Conservation (phyloP, 37 sponge, comb jelly and placozoan species). For the Halichondria panicea region DNA sequence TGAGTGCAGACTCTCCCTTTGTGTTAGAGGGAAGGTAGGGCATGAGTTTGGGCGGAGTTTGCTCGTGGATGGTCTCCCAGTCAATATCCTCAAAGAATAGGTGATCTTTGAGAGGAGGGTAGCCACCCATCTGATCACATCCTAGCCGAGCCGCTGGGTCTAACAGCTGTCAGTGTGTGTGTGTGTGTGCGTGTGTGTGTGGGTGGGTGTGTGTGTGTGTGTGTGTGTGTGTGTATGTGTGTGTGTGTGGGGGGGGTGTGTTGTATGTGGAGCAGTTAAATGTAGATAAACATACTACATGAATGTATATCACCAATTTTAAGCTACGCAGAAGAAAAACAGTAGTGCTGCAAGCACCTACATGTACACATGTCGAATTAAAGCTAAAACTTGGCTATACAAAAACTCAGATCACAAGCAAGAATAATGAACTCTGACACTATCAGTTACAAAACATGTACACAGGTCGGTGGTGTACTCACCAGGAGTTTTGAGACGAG, state of each 20-base stretch:
- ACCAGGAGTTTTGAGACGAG: conserved; percentile 82
- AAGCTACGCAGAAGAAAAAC: no score
- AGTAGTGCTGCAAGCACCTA: no score
- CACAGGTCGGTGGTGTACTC: conserved; percentile 12
- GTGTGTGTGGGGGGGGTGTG: no score
- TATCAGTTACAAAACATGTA: background rate
- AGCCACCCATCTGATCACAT: conserved; percentile 86
- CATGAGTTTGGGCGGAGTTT: conserved; percentile 78
- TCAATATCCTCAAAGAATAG: conserved; percentile 79
- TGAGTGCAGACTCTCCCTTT: conserved; percentile 67
- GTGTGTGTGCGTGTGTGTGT: background rate
- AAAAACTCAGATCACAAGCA: no score
- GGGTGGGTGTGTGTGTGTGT: background rate
- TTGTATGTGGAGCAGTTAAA: no score
- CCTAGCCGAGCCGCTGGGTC: conserved; percentile 84
- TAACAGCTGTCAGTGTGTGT: conserved; percentile 38
- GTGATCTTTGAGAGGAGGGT: conserved; percentile 68
- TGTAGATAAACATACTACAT: no score
- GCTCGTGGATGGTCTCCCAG: conserved; percentile 77
- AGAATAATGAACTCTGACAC: background rate
- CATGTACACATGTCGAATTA: background rate
- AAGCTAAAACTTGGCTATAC: background rate
- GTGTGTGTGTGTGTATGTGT: background rate
- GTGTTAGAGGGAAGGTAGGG: conserved; percentile 89
- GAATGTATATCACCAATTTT: no score